These are phyloP conservation scores for Trachelus iudaicus DNA, from an alignment of 2,888 invertebrate genomes.

Conservation along the genomic window DNA sequence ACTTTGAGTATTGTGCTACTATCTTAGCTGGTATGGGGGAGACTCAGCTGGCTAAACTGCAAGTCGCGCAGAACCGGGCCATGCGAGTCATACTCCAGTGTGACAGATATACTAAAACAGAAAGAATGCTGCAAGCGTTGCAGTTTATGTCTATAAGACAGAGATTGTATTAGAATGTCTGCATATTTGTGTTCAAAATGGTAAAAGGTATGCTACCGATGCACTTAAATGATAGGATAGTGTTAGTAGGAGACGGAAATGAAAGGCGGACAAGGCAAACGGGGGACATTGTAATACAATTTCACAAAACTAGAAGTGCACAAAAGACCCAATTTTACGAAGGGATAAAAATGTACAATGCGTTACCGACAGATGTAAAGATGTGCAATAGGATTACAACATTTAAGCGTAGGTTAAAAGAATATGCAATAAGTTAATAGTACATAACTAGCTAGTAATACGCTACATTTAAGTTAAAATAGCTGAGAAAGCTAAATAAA, in stretches of 20 bases:
- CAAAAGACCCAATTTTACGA: slow-evolving; percentile 8
- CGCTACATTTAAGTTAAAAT: too few species aligned
- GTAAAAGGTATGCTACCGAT: neutral
- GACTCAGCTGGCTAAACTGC: slow-evolving; percentile 6
- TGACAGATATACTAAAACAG: slow-evolving; percentile 12
- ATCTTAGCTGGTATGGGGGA: slow-evolving; percentile 6
- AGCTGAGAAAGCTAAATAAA: too few species aligned
- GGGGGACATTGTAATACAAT: neutral
- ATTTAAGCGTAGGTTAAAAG: slow-evolving; percentile 3
- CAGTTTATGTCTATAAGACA: slow-evolving; percentile 16
- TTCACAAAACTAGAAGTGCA: slow-evolving; percentile 3
- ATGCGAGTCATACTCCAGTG: slow-evolving; percentile 17
- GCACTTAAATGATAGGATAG: neutral
- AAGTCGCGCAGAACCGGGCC: slow-evolving; percentile 17
- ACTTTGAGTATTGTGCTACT: slow-evolving; percentile 13
- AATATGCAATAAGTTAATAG: neutral
- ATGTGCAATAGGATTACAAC: neutral
- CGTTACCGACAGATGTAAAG: neutral
- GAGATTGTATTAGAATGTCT: slow-evolving; percentile 14
- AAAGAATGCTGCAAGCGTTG: slow-evolving; percentile 12
- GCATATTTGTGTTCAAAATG: slow-evolving; percentile 13
- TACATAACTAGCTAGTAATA: too few species aligned
- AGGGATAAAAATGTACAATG: slow-evolving; percentile 10
- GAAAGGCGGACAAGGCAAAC: neutral
- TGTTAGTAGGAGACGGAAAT: too few species aligned